Percentiles rank a stretch among this genome's conserved stretches.
phyloP scores from a whole-genome alignment of 1,140 invertebrate species.

The Drosophila littoralis region DNA sequence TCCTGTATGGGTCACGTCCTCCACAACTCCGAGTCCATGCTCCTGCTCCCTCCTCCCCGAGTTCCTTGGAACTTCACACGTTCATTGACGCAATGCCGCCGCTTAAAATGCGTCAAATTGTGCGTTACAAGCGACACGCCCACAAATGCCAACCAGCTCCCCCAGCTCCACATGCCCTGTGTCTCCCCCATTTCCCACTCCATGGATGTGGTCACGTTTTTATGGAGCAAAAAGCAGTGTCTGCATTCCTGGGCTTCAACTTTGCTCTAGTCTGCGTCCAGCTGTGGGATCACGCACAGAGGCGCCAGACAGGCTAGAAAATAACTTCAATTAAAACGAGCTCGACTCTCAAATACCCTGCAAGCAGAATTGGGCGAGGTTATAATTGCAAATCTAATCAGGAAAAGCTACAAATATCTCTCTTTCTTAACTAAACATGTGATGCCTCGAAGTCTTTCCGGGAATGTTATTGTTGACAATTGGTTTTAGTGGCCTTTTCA shows the following conservation, averaged over 20 bases:
- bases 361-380: background rate
- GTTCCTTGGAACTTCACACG: constrained; percentile 51
- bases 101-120: constrained; percentile 71
- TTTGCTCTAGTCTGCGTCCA: constrained; percentile 33
- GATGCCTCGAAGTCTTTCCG: too few relatives aligned
- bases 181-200: constrained; percentile 7
- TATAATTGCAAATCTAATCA: too few relatives aligned
- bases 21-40: constrained; percentile 7
- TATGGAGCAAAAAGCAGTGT: background rate
- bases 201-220: constrained; percentile 47
- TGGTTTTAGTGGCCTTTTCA: too few relatives aligned
- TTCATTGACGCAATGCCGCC: constrained; percentile 32
- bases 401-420: too few relatives aligned
- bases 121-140: constrained; percentile 70
- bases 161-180: too few relatives aligned
- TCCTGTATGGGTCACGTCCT: constrained; percentile 53
- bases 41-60: constrained; percentile 1
- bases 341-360: background rate
- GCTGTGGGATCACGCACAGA: constrained; percentile 22
- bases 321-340: background rate
- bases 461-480: too few relatives aligned
- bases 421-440: too few relatives aligned
- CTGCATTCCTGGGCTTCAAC: constrained; percentile 46
- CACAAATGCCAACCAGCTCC: constrained; percentile 24
- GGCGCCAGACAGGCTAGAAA: constrained; percentile 33